Evolutionary conservation across 2,888 invertebrate genomes (phyloP).

Genomic region (Oxystoma pomonae): DNA sequence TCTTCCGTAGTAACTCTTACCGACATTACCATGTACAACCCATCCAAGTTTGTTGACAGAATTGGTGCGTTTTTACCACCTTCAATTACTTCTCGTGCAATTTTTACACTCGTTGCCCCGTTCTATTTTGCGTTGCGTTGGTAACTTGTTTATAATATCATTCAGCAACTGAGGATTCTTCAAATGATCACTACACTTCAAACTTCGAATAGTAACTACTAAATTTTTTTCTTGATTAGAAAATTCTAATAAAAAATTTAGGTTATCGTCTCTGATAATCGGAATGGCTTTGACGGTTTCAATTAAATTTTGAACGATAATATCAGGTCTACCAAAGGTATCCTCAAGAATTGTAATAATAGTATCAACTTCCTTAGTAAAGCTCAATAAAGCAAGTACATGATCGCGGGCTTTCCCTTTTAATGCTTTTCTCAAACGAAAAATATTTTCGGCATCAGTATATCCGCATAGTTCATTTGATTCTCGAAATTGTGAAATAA

Average conservation of each 20-base stretch:
- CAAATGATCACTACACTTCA: not conserved
- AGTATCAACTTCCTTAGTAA: too few relatives aligned
- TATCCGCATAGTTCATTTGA: too few relatives aligned
- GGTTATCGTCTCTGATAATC: not conserved
- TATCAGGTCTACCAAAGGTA: not conserved
- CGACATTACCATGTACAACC: too few relatives aligned
- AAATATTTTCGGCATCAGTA: not conserved
- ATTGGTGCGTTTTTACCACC: too few relatives aligned
- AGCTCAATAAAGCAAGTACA: too few relatives aligned
- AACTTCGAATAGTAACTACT: not conserved
- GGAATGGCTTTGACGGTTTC: not conserved
- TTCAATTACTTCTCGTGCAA: too few relatives aligned
- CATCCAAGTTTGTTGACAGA: too few relatives aligned
- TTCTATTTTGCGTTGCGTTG: not conserved
- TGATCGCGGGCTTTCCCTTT: not conserved
- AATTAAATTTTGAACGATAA: not conserved
- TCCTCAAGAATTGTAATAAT: not conserved
- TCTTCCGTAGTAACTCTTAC: too few relatives aligned
- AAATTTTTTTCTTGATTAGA: too few relatives aligned
- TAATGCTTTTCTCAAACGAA: not conserved
- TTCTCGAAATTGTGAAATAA: too few relatives aligned
- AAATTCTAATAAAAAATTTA: too few relatives aligned
- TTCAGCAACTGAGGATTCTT: not conserved
- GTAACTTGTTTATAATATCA: not conserved
- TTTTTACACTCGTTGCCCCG: not conserved